Percentiles rank a stretch among this genome's conserved stretches.
These are phyloP conservation scores for Champsocephalus esox DNA, from an alignment of 2,797 vertebrate genomes.

Conservation along the genomic window DNA sequence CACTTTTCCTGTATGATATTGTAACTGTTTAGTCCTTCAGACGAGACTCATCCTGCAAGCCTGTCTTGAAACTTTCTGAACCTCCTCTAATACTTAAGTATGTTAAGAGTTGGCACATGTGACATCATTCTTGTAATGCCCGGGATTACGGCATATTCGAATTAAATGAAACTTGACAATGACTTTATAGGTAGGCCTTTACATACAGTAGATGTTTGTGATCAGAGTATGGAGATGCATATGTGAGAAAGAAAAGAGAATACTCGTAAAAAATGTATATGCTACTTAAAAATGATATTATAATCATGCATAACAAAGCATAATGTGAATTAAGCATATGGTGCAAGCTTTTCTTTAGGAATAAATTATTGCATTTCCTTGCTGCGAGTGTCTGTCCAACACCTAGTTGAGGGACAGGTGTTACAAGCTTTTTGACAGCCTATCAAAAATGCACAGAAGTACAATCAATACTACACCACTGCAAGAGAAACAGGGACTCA, in stretches of 20 bases:
- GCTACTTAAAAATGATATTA: not conserved
- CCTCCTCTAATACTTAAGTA: slow-evolving; percentile 49
- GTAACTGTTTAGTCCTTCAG: slow-evolving; percentile 38
- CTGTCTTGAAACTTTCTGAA: slow-evolving; percentile 40
- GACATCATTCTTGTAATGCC: slow-evolving; percentile 48
- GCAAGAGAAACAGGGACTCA: slow-evolving; percentile 65
- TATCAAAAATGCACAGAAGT: slow-evolving; percentile 69
- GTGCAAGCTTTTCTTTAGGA: slow-evolving; percentile 1
- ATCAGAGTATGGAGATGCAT: slow-evolving; percentile 29
- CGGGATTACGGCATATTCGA: slow-evolving; percentile 50
- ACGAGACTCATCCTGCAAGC: slow-evolving; percentile 45
- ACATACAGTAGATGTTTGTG: slow-evolving; percentile 20
- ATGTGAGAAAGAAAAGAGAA: not conserved
- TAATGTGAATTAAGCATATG: slow-evolving; percentile 17
- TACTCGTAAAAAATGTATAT: slow-evolving; percentile 6
- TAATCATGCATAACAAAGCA: slow-evolving; percentile 12
- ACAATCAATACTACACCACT: slow-evolving; percentile 66
- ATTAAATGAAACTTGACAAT: slow-evolving; percentile 52
- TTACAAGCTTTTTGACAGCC: slow-evolving; percentile 65
- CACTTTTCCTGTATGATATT: slow-evolving; percentile 42
- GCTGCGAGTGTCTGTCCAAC: slow-evolving; percentile 23
- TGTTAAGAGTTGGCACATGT: slow-evolving; percentile 16
- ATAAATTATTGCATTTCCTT: slow-evolving; percentile 20
- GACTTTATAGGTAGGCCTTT: slow-evolving; percentile 5
- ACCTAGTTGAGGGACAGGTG: slow-evolving; percentile 61